Base-by-base conservation (phyloP, 2,113 vertebrate genomes). In the Otus sunia region DNA sequence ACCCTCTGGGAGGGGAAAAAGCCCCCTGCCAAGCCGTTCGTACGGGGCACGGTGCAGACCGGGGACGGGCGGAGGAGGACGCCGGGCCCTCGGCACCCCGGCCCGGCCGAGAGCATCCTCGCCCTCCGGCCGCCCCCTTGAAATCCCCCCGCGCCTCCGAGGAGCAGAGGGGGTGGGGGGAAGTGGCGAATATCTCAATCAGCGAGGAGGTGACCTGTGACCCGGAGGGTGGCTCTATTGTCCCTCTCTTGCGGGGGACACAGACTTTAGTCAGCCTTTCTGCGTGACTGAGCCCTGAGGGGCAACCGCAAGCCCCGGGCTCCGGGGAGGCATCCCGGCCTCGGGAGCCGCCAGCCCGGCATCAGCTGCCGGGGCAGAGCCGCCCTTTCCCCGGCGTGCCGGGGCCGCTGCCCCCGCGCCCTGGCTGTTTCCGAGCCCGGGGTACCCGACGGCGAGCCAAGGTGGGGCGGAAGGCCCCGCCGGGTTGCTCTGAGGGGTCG, bases 131-230 rank as follows among this genome's bases (percentile, higher is more conserved):
- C 30, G 17, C 73, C 56, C 73, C 69, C 73, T 62, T 29, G 85
- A 62, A 78, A 63, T 12, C 16, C 14, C 45, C n/a, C 49, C 30
- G 18, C 4, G 11, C 55, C 73, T 88, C 71, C 8, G 78, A 72
- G 82, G 71, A 79, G 79, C 62, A 26, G 71, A 78, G 71, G 49
- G 85, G 71, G 58, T 67, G 67, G 74, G 94, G 95, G 94, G 86
- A 96, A 97, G 93, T 91, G 94, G 97, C 92, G 95, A 98, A 98
- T 98, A 98, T 98, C 98, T 98, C 98, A 98, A 98, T 98, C 98
- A 98, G 97, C 88, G 97, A 97, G 95, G 91, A 97, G 96, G 85
- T 95, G 98, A 98, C 98, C 98, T 98, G 94, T 98, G 98, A 97
- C 98, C 98, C 62, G 49, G 93, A 97, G 97, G 97, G 97, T 98